These are phyloP conservation scores for Agrotis puta DNA, from an alignment of 2,888 invertebrate species.

Conservation along the genomic window DNA sequence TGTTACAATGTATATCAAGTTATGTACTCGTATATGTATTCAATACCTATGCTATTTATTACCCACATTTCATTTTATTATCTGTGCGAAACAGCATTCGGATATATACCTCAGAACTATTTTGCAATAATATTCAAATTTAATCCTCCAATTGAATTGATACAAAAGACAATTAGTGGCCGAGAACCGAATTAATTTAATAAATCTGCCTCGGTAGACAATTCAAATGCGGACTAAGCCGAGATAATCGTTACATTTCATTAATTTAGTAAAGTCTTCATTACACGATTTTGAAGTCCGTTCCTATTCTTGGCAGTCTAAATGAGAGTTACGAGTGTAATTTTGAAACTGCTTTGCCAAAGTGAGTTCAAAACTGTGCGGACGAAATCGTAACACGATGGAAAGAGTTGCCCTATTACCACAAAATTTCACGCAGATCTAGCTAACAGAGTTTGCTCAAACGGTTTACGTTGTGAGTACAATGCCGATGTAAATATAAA, in stretches of 20 bases:
- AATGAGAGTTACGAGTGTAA: conserved; percentile 62
- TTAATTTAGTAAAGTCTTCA: conserved; percentile 65
- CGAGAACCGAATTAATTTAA: conserved; percentile 73
- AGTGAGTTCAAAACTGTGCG: conserved; percentile 65
- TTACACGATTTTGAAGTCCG: conserved; percentile 52
- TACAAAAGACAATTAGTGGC: conserved; percentile 77
- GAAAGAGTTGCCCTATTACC: conserved; percentile 64
- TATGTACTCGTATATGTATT: conserved; percentile 39
- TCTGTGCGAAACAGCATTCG: conserved; percentile 33
- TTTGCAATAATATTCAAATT: conserved; percentile 71
- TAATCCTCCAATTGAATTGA: conserved; percentile 72
- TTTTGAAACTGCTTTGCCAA: conserved; percentile 64
- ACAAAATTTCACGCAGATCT: conserved; percentile 63
- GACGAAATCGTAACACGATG: conserved; percentile 61
- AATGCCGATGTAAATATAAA: conserved; percentile 60
- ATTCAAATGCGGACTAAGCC: conserved; percentile 69
- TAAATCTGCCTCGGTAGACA: conserved; percentile 72
- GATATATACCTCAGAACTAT: conserved; percentile 50
- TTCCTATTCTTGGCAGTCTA: conserved; percentile 52
- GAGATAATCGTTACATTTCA: conserved; percentile 70
- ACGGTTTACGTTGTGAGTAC: conserved; percentile 63
- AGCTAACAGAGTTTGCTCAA: conserved; percentile 63
- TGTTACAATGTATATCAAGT: neutral
- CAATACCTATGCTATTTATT: conserved; percentile 9
- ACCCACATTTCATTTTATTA: conserved; percentile 28